These are phyloP conservation scores for Achroia grisella DNA, from an alignment of 1,140 invertebrate species.

Conservation along the genomic window DNA sequence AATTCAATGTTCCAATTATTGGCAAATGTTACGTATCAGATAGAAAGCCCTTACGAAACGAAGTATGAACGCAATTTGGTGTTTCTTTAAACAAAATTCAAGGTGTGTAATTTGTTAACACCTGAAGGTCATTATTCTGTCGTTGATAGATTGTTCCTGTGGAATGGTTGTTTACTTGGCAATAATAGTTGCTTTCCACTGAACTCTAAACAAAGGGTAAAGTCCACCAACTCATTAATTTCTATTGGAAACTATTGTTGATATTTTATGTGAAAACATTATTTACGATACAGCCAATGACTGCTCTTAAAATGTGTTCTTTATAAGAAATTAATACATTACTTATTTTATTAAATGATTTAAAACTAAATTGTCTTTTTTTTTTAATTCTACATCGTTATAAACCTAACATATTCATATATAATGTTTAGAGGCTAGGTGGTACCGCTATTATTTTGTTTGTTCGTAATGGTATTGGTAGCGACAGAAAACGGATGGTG, in stretches of 20 bases:
- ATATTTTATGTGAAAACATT: constrained; percentile 18
- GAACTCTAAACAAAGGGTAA: background rate
- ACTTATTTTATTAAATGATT: constrained; percentile 73
- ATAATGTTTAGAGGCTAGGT: no score
- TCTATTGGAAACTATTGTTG: constrained; percentile 3
- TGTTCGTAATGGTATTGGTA: no score
- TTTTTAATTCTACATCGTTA: no score
- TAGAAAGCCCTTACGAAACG: constrained; percentile 43
- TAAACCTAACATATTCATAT: no score
- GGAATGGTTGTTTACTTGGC: constrained; percentile 21
- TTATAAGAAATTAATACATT: constrained; percentile 65
- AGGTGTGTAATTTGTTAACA: constrained; percentile 7
- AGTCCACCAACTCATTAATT: constrained; percentile 8
- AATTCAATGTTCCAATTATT: constrained; percentile 1
- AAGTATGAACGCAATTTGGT: no score
- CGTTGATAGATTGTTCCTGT: constrained; percentile 7
- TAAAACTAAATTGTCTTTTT: constrained; percentile 25
- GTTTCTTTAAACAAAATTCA: background rate
- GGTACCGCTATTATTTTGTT: no score
- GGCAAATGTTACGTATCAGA: constrained; percentile 28
- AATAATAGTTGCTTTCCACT: constrained; percentile 7
- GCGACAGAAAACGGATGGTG: no score
- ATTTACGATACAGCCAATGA: constrained; percentile 41
- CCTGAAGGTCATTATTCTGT: no score
- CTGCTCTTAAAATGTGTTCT: constrained; percentile 67